phyloP scores from a whole-genome alignment of 2,113 vertebrate genomes.

The Malurus cyaneus region DNA sequence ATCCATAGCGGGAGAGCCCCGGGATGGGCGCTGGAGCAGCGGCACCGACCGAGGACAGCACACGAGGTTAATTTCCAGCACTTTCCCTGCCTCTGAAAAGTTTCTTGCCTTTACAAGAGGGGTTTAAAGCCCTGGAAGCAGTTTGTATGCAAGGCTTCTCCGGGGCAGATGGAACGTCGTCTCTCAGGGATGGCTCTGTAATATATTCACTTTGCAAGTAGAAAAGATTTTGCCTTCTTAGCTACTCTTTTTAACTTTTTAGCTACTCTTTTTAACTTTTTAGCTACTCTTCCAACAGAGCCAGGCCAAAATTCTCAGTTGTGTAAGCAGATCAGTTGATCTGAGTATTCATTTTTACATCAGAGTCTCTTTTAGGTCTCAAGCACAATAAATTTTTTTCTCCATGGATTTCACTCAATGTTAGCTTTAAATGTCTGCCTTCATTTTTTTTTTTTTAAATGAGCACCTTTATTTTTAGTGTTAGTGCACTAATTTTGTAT shows the following conservation, averaged over 20 bases:
- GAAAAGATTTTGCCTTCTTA: background rate
- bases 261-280: background rate
- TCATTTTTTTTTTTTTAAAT: background rate
- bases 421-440: background rate
- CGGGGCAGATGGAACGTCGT: background rate
- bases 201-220: background rate
- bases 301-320: background rate
- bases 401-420: background rate
- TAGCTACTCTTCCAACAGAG: background rate
- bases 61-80: accelerated
- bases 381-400: background rate
- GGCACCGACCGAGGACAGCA: background rate
- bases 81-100: background rate
- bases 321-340: background rate
- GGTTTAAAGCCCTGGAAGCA: background rate
- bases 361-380: background rate
- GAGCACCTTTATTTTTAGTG: background rate
- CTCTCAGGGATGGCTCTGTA: background rate
- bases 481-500: background rate
- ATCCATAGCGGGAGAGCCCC: background rate
- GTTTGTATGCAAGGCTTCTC: background rate
- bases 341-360: background rate
- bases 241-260: background rate
- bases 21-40: accelerated
- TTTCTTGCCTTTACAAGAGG: background rate